A percentile compares a stretch with the other conserved stretches of the same genome.
Evolutionary conservation across 35 echinoderm and acorn worm genomes (phyloP).

Genomic region (Heliocidaris erythrogramma): DNA sequence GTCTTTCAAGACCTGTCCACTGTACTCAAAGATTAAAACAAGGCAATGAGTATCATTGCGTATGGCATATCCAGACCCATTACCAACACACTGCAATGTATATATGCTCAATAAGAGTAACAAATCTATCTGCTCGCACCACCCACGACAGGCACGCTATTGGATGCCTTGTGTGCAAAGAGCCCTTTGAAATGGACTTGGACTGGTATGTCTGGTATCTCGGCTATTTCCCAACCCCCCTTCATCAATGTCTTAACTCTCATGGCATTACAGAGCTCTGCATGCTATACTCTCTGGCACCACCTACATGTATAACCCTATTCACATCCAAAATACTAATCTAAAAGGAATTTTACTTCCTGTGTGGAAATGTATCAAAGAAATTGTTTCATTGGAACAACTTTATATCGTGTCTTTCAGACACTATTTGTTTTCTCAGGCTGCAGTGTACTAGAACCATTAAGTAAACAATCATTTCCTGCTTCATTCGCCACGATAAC

Average conservation of each 20-base stretch:
- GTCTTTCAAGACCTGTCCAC: not conserved
- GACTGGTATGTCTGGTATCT: slow-evolving; percentile 20
- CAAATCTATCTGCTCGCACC: not conserved
- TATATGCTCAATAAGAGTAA: not conserved
- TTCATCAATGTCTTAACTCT: not conserved
- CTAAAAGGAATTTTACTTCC: too few species aligned
- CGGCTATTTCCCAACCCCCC: not conserved
- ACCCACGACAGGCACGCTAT: not conserved
- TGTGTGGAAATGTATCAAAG: too few species aligned
- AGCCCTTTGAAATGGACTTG: slow-evolving; percentile 39
- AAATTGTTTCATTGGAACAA: too few species aligned
- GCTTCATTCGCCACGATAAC: too few species aligned
- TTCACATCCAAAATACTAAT: too few species aligned
- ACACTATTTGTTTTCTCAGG: too few species aligned
- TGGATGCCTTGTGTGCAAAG: not conserved
- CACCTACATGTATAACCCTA: too few species aligned
- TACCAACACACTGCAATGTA: not conserved
- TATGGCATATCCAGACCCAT: not conserved
- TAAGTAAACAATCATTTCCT: too few species aligned
- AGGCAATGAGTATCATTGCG: not conserved
- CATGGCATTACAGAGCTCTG: not conserved
- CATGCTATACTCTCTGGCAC: not conserved
- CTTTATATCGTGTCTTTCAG: too few species aligned
- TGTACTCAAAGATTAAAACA: not conserved
- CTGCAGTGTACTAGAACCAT: too few species aligned